Conservation (phyloP, 2,888 invertebrate species). For the Crocallis elinguaria region DNA sequence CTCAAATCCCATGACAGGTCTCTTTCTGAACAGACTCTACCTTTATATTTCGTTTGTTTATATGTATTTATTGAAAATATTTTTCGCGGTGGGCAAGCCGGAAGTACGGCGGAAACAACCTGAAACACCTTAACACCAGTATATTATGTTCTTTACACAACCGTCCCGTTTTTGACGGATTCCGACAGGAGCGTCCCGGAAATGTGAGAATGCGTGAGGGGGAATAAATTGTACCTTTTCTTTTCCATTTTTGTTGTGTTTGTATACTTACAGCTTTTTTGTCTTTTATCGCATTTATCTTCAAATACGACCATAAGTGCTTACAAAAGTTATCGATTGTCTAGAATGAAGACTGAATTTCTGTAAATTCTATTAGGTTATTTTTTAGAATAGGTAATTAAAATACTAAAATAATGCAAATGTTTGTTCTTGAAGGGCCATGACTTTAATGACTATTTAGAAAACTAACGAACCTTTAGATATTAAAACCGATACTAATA, state of each 20-base stretch:
- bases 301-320: not conserved
- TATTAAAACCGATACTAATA: no score
- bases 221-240: slow-evolving; percentile 1
- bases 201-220: slow-evolving; percentile 3
- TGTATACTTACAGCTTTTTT: not conserved
- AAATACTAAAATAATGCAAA: no score
- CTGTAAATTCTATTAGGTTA: no score
- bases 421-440: no score
- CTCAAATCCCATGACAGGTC: no score
- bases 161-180: not conserved
- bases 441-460: no score
- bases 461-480: no score
- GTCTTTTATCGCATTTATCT: not conserved
- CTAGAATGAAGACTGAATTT: no score
- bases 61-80: not conserved
- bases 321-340: no score
- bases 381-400: no score
- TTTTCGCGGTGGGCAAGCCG: not conserved
- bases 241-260: not conserved
- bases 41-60: not conserved
- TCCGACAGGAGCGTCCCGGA: slow-evolving; percentile 1
- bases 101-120: not conserved
- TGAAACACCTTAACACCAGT: not conserved
- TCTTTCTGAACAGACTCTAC: not conserved
- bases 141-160: not conserved